Percentiles rank a stretch among this genome's conserved stretches.
Conservation (phyloP, 1,140 invertebrate genomes). For the Liolophura sinensis region DNA sequence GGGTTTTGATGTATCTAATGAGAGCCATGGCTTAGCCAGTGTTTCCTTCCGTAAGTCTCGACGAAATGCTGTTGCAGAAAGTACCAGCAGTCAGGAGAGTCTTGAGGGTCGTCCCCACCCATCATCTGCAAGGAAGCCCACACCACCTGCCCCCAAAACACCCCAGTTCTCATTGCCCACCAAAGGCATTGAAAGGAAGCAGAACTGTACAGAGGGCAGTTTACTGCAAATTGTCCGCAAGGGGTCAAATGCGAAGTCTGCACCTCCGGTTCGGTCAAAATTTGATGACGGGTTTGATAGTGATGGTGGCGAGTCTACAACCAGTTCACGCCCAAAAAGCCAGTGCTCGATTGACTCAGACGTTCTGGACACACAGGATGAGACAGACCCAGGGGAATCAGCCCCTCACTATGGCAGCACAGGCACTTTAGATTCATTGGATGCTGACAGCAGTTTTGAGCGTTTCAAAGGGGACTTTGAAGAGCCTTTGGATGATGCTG, state of each 20-base stretch:
- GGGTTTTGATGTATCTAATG: constrained; percentile 47
- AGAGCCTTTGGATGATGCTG: constrained; percentile 32
- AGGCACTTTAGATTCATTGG: too few species aligned
- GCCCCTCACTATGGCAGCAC: too few species aligned
- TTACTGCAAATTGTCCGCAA: background rate
- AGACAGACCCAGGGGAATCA: too few species aligned
- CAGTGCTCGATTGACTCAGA: too few species aligned
- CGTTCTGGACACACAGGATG: too few species aligned
- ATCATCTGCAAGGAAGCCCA: background rate
- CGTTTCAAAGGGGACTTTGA: too few species aligned
- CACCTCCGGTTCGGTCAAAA: constrained; percentile 8
- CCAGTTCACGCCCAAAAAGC: too few species aligned
- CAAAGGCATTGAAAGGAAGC: too few species aligned
- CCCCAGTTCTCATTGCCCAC: too few species aligned
- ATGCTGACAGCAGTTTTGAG: too few species aligned
- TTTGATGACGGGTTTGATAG: constrained; percentile 47
- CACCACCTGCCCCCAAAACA: too few species aligned
- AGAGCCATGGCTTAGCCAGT: constrained; percentile 4
- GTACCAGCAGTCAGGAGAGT: background rate
- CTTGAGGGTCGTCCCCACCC: background rate
- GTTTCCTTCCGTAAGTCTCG: too few species aligned
- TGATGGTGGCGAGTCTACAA: constrained; percentile 22
- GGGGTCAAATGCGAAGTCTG: background rate
- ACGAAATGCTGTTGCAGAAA: background rate
- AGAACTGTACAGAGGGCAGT: background rate